A percentile compares a stretch with the other conserved stretches of the same genome.
Evolutionary conservation across 2,888 invertebrate genomes (phyloP).

Genomic region (Oligia strigilis): DNA sequence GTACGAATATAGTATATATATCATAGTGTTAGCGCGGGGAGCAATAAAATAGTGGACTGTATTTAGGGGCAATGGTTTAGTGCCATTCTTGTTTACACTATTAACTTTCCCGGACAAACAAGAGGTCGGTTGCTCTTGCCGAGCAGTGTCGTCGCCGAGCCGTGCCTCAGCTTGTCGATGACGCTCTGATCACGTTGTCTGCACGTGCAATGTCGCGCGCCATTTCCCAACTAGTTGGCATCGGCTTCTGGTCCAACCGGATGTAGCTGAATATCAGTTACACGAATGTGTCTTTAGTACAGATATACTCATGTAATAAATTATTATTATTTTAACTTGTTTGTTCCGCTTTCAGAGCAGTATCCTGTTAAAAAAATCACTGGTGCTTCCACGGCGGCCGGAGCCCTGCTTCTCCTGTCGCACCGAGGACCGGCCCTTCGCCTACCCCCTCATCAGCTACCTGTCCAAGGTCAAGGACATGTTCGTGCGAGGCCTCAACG

Average conservation of each 20-base stretch:
- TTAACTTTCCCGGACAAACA: too few relatives aligned
- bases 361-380: constrained; percentile 74
- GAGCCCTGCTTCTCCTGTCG: constrained; percentile 83
- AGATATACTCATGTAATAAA: neutral
- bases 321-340: neutral
- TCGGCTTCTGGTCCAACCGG: neutral
- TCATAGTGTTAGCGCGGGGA: neutral
- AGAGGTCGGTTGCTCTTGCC: too few relatives aligned
- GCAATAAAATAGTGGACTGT: too few relatives aligned
- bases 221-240: neutral
- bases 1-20: neutral
- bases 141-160: too few relatives aligned
- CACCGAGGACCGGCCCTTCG: constrained; percentile 79
- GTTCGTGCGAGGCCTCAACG: constrained; percentile 76
- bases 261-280: neutral
- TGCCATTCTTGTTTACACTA: too few relatives aligned
- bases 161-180: too few relatives aligned
- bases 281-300: neutral
- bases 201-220: too few relatives aligned
- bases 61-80: too few relatives aligned
- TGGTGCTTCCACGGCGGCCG: constrained; percentile 73
- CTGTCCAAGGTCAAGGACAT: constrained; percentile 80
- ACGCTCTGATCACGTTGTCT: too few relatives aligned
- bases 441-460: constrained; percentile 80
- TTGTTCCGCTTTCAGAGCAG: constrained; percentile 79